Evolutionary conservation across 2,113 vertebrate genomes (phyloP), one percentile per base, ranked within the genome.

Genomic region (Tragelaphus buxtoni): DNA sequence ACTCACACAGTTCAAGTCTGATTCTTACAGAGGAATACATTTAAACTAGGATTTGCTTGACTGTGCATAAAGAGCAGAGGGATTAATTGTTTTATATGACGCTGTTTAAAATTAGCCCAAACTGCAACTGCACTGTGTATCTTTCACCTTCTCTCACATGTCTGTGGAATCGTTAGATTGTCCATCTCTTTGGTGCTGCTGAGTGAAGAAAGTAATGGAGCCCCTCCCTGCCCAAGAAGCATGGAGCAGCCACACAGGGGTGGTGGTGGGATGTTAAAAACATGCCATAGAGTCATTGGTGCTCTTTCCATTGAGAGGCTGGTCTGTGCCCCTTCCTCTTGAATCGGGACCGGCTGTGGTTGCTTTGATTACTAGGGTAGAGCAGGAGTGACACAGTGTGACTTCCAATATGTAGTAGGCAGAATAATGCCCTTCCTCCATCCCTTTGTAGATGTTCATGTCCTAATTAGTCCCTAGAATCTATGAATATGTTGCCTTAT

Each of bases 21-120:
- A 69, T 80, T 95, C 94, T 96, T 32, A 72, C 32, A 32, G 74
- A 93, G n/a, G 76, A 39, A n/a, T 84, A 94, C 72, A 90, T 83
- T 45, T 20, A 53, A 92, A 87, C 53, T 87, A 81, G 47, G 53
- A 60, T 91, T 90, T 90, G 10, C 51, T 82, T 90, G 95, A 82
- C 51, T 83, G 20, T 80, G 76, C 26, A 7, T 32, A 61, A 14
- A 77, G 49, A 69, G 35, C 81, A 10, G 26, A 74, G 74, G 56
- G 49, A 65, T 91, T 95, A 35, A 45, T 74, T 82, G 80, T 91
- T 80, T 82, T 84, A 12, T 45, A 63, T 81, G 58, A 79, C 2
- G 51, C 35, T 55, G 13, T 77, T 82, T 94, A 85, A 93, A 47
- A 35, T 88, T 56, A 88, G 32, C 35, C 13, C 4, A 45, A 49